Conservation (phyloP, 2,113 vertebrate species). For the Tursiops truncatus region DNA sequence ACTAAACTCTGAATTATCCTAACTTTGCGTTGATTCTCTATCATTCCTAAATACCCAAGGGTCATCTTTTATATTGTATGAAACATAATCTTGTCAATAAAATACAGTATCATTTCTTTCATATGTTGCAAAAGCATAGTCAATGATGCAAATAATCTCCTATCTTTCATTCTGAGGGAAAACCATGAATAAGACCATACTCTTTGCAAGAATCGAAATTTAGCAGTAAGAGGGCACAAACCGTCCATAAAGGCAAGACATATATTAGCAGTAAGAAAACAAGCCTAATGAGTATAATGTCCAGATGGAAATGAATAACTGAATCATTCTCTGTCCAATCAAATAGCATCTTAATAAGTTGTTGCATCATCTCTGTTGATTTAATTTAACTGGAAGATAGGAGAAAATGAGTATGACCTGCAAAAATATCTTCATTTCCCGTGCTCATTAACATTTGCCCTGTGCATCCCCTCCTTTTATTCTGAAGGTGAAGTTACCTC, state of each 20-base stretch:
- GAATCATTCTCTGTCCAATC: constrained; percentile 68
- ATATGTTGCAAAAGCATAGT: constrained; percentile 74
- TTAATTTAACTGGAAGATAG: constrained; percentile 78
- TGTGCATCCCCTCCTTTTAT: constrained; percentile 3
- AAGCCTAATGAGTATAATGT: constrained; percentile 67
- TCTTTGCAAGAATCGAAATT: constrained; percentile 62
- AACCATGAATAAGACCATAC: constrained; percentile 73
- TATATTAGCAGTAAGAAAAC: constrained; percentile 61
- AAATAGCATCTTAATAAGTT: constrained; percentile 77
- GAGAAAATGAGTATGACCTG: constrained; percentile 67
- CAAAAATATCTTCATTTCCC: constrained; percentile 65
- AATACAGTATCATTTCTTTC: neutral
- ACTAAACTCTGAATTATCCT: neutral
- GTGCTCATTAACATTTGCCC: constrained; percentile 46
- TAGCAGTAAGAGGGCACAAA: constrained; percentile 56
- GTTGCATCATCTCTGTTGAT: constrained; percentile 68
- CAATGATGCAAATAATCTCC: constrained; percentile 74
- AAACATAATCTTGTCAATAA: constrained; percentile 56
- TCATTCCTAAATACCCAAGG: constrained; percentile 1
- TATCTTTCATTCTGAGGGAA: constrained; percentile 71
- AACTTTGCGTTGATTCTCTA: neutral
- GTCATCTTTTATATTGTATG: constrained; percentile 22
- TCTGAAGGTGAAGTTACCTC: constrained; percentile 46
- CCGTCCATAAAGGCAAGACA: constrained; percentile 58
- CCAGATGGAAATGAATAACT: constrained; percentile 77